Percentiles rank a stretch among this genome's conserved stretches.
These are phyloP conservation scores for Andrena cerasifolii DNA, from an alignment of 1,140 invertebrate genomes.

Conservation along the genomic window DNA sequence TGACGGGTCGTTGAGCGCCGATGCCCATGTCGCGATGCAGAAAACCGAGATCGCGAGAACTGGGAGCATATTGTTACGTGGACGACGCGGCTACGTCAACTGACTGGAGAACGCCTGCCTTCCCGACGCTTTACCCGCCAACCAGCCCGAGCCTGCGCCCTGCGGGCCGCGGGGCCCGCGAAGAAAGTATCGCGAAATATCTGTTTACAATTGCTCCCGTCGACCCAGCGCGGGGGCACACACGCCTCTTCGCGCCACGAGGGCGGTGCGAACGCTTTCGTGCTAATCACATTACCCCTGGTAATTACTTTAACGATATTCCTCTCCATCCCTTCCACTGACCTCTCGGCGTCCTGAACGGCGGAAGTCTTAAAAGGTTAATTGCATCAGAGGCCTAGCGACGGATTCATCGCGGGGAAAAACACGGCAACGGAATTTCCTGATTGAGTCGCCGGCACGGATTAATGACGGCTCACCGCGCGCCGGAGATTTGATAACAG, in stretches of 20 bases:
- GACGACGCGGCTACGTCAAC: conserved; percentile 80
- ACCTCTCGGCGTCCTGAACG: not conserved
- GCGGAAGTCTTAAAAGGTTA: conserved; percentile 33
- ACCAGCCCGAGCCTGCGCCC: conserved; percentile 48
- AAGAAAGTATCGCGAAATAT: conserved; percentile 28
- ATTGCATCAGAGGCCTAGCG: not conserved
- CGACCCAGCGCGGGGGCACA: not conserved
- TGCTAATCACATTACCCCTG: conserved; percentile 14
- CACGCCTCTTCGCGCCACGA: conserved; percentile 15
- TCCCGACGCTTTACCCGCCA: conserved; percentile 69
- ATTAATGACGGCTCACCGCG: too few species aligned
- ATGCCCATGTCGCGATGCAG: conserved; percentile 75
- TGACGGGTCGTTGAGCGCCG: conserved; percentile 76
- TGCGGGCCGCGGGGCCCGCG: not conserved
- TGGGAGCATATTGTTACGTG: conserved; percentile 76
- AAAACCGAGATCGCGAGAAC: conserved; percentile 74
- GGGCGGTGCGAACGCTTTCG: conserved; percentile 1
- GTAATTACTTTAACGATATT: conserved; percentile 46
- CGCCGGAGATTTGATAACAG: too few species aligned
- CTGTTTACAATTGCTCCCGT: conserved; percentile 42
- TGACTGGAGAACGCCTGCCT: conserved; percentile 67
- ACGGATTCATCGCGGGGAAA: not conserved
- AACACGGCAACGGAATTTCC: not conserved
- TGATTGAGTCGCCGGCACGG: not conserved
- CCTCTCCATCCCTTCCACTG: not conserved